A percentile compares a stretch with the other conserved stretches of the same genome.
Evolutionary conservation across 2,797 vertebrate genomes (phyloP).

Genomic region (Channa striata): DNA sequence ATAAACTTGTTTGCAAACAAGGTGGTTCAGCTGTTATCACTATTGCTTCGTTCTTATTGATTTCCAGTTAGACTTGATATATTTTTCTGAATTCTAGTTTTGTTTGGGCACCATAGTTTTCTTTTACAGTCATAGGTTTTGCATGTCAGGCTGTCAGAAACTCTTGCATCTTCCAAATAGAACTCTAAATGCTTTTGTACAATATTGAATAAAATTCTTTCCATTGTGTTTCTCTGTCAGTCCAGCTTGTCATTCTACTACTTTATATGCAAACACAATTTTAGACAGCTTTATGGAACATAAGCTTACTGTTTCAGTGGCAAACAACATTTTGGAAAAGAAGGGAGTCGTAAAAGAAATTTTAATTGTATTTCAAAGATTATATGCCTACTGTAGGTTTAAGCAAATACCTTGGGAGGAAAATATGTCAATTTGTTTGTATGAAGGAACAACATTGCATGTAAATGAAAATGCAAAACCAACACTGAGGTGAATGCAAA

Average conservation of each 20-base stretch:
- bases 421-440: slow-evolving; percentile 50
- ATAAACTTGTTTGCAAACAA: neutral
- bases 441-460: slow-evolving; percentile 49
- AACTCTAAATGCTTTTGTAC: neutral
- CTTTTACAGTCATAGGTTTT: neutral
- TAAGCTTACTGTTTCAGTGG: neutral
- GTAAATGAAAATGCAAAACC: slow-evolving; percentile 78
- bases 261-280: neutral
- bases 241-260: neutral
- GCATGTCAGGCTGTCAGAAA: neutral
- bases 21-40: neutral
- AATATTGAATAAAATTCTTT: neutral
- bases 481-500: slow-evolving; percentile 47
- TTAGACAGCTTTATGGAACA: neutral
- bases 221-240: neutral
- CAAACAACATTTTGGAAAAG: neutral
- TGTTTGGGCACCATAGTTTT: slow-evolving; percentile 4
- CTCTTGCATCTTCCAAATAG: neutral
- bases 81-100: slow-evolving; percentile 9
- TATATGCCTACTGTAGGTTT: slow-evolving; percentile 12
- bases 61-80: neutral
- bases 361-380: neutral
- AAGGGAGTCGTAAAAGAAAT: neutral
- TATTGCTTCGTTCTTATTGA: neutral
- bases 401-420: slow-evolving; percentile 76